These are phyloP conservation scores for Melozone crissalis DNA, from an alignment of 2,113 vertebrate genomes.

Conservation along the genomic window DNA sequence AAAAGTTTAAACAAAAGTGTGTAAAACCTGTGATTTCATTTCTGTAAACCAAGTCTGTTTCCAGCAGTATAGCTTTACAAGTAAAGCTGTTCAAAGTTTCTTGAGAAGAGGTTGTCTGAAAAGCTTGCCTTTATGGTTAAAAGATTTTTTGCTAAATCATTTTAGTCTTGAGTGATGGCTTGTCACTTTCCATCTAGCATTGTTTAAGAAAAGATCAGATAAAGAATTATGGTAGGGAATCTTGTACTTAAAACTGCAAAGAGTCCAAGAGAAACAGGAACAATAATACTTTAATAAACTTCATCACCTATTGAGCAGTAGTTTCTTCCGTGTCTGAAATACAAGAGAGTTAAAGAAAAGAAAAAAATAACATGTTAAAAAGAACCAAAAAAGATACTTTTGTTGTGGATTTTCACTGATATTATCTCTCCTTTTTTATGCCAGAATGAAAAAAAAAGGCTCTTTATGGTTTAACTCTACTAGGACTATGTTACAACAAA, in stretches of 20 bases:
- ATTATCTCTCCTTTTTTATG: background rate
- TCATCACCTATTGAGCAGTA: background rate
- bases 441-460: background rate
- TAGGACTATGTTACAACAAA: background rate
- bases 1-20: background rate
- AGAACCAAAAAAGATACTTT: background rate
- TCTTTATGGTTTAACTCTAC: background rate
- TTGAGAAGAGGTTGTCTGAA: background rate
- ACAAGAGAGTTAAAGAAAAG: background rate
- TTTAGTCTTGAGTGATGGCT: background rate
- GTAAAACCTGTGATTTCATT: background rate
- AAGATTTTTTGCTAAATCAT: background rate
- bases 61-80: background rate
- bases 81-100: background rate
- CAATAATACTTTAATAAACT: background rate
- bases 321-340: background rate
- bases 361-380: background rate
- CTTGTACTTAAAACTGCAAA: background rate
- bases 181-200: background rate
- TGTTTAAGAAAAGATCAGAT: background rate
- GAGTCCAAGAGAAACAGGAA: conserved; percentile 5
- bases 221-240: background rate
- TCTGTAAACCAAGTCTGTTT: background rate
- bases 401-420: background rate
- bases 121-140: background rate